These are phyloP conservation scores for Fragum sueziense DNA, from an alignment of 2,888 invertebrate genomes.

Conservation along the genomic window DNA sequence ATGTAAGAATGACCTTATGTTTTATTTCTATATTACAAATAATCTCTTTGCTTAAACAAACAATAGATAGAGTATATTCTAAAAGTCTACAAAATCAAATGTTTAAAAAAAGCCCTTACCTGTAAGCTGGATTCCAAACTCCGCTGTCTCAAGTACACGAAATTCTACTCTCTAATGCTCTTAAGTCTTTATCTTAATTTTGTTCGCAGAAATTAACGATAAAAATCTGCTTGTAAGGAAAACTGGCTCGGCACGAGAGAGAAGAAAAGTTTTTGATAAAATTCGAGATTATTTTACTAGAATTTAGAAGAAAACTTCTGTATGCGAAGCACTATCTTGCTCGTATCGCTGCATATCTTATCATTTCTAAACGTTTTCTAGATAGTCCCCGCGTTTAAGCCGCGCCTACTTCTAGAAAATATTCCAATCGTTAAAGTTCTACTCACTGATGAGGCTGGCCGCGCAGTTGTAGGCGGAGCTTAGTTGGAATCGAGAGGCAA, in stretches of 20 bases:
- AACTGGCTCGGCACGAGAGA: slow-evolving; percentile 8
- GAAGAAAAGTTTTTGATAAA: slow-evolving; percentile 18
- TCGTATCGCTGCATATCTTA: slow-evolving; percentile 22
- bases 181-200: slow-evolving; percentile 12
- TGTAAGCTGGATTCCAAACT: neutral
- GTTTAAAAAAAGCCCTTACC: too few relatives aligned
- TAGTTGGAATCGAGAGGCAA: neutral
- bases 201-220: slow-evolving; percentile 17
- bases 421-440: neutral
- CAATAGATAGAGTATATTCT: too few relatives aligned
- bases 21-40: too few relatives aligned
- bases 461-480: neutral
- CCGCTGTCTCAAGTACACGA: neutral
- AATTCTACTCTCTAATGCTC: neutral
- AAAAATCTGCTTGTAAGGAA: slow-evolving; percentile 13
- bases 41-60: too few relatives aligned
- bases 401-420: neutral
- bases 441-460: neutral
- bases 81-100: too few relatives aligned
- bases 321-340: neutral
- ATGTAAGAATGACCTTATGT: too few relatives aligned
- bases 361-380: slow-evolving; percentile 20
- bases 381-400: slow-evolving; percentile 8
- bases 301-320: neutral
- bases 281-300: slow-evolving; percentile 18